Evolutionary conservation across 2,797 vertebrate species (phyloP).

Genomic region (Anomalospiza imberbis): DNA sequence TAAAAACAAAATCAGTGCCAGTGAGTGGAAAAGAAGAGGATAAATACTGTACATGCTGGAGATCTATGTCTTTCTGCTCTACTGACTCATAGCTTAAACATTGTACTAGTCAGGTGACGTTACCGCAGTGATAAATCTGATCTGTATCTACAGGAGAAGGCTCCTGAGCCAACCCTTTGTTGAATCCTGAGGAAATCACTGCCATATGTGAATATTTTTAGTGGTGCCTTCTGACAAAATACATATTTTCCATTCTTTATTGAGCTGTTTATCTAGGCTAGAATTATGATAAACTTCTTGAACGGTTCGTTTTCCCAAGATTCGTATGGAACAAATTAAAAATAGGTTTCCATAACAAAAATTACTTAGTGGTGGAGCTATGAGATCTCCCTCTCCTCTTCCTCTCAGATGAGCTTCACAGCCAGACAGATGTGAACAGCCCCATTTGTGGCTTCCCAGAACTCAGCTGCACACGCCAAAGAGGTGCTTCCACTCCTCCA

Average conservation of each 20-base stretch:
- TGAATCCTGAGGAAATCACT: constrained; percentile 64
- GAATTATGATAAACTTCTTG: constrained; percentile 58
- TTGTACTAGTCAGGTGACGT: constrained; percentile 24
- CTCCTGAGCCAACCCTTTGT: constrained; percentile 40
- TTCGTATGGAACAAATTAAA: constrained; percentile 58
- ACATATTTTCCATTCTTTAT: constrained; percentile 64
- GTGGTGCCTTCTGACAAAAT: constrained; percentile 38
- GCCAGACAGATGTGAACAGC: not conserved
- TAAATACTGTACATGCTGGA: constrained; percentile 20
- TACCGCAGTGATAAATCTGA: constrained; percentile 53
- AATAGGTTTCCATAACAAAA: constrained; percentile 61
- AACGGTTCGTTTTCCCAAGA: constrained; percentile 33
- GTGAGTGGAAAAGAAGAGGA: not conserved
- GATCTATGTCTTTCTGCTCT: not conserved
- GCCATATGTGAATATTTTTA: constrained; percentile 64
- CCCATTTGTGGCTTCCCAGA: not conserved
- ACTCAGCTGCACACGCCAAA: not conserved
- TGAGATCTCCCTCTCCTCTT: not conserved
- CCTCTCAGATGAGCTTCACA: not conserved
- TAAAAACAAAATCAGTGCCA: constrained; percentile 35
- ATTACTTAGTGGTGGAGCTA: constrained; percentile 10
- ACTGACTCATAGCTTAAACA: constrained; percentile 43
- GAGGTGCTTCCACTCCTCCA: not conserved
- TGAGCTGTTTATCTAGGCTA: constrained; percentile 64
- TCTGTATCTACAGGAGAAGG: constrained; percentile 44